Conservation (phyloP, 2,113 vertebrate genomes). For the Macaca nemestrina region DNA sequence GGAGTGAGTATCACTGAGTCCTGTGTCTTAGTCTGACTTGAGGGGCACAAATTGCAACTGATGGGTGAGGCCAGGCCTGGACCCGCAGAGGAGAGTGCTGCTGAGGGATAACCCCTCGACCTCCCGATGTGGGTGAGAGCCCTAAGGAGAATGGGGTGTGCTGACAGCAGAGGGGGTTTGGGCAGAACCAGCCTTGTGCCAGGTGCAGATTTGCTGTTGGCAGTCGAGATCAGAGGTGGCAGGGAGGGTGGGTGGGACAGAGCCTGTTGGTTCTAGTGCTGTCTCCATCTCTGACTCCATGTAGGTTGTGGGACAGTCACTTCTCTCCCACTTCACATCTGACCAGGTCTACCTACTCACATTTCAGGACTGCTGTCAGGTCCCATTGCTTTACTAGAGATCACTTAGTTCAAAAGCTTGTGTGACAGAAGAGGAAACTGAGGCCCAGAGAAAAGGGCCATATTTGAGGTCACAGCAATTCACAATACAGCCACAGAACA, state of each 20-base stretch:
- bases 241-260: no score
- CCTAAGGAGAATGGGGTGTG: background rate
- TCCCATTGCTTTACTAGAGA: background rate
- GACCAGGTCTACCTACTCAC: background rate
- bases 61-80: background rate
- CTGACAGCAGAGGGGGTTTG: background rate
- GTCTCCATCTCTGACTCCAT: background rate
- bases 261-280: background rate
- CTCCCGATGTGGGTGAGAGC: background rate
- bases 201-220: background rate
- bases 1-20: background rate
- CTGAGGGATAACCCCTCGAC: no score
- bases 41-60: background rate
- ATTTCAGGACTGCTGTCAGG: background rate
- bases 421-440: background rate
- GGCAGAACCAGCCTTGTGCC: background rate
- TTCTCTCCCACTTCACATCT: background rate
- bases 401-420: background rate
- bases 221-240: background rate
- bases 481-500: background rate
- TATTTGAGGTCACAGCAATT: background rate
- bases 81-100: background rate
- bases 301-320: accelerated
- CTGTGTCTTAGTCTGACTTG: background rate
- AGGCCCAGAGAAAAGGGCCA: background rate